Percentiles rank a stretch among this genome's conserved stretches.
These are phyloP conservation scores for Barnardius zonarius DNA, from an alignment of 2,113 vertebrate species.

Conservation along the genomic window DNA sequence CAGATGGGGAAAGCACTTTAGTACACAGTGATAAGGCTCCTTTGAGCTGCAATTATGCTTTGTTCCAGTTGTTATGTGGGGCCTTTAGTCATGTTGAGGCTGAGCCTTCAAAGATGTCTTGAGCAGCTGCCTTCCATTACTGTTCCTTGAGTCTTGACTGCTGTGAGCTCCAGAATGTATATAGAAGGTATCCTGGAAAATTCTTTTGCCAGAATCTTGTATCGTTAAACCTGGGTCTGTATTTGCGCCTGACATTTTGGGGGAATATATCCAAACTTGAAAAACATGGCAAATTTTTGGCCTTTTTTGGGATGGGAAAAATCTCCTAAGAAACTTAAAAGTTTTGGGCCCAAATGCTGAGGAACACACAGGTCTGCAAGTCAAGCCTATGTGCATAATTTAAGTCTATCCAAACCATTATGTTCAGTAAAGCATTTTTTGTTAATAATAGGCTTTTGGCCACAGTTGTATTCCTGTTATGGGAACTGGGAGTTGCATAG, in stretches of 20 bases:
- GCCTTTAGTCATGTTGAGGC: not conserved
- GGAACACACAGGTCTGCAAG: not conserved
- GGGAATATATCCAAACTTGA: not conserved
- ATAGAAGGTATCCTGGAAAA: not conserved
- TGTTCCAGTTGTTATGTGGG: not conserved
- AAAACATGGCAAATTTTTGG: not conserved
- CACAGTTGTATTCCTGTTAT: not conserved
- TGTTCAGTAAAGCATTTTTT: not conserved
- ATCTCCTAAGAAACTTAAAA: not conserved
- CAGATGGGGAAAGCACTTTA: not conserved
- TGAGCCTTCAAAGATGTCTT: not conserved
- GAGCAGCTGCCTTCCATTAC: not conserved
- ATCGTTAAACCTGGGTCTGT: not conserved
- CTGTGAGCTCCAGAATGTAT: not conserved
- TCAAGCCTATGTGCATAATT: not conserved
- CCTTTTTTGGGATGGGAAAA: not conserved
- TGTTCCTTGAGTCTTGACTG: not conserved
- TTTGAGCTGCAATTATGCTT: not conserved
- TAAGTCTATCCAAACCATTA: not conserved
- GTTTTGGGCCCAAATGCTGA: not conserved
- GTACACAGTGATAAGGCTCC: not conserved
- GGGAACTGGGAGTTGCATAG: not conserved
- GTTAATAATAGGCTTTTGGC: not conserved
- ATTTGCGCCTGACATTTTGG: not conserved
- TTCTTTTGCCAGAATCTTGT: not conserved